Evolutionary conservation across 2,113 vertebrate species (phyloP).

Genomic region (Xenus cinereus): DNA sequence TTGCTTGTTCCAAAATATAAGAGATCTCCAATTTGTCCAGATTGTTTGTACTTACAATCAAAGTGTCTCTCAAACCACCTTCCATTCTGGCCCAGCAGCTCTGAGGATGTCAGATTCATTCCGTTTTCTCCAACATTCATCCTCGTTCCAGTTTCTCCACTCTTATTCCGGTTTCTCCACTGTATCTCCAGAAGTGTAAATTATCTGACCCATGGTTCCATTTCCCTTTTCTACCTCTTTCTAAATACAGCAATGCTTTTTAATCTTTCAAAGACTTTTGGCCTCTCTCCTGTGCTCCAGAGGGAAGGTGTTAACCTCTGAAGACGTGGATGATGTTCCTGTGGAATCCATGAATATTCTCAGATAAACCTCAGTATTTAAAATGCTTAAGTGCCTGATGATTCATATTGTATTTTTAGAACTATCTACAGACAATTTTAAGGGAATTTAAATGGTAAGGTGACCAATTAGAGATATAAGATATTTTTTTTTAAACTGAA

Average conservation of each 20-base stretch:
- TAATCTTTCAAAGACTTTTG: background rate
- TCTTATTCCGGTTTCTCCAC: background rate
- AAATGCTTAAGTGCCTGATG: background rate
- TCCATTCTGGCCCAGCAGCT: background rate
- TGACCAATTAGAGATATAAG: background rate
- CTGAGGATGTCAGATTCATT: background rate
- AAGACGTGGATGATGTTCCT: background rate
- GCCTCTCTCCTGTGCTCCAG: background rate
- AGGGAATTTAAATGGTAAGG: background rate
- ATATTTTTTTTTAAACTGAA: background rate
- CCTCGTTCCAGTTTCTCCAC: background rate
- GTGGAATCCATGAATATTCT: background rate
- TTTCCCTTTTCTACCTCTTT: background rate
- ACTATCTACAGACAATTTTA: background rate
- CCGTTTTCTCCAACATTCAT: background rate
- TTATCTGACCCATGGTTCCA: background rate
- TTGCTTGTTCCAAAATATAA: background rate
- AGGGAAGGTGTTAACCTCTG: background rate
- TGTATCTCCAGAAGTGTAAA: background rate
- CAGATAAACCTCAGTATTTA: background rate
- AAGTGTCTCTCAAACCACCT: background rate
- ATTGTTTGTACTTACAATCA: background rate
- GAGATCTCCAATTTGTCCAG: background rate
- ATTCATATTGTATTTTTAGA: background rate
- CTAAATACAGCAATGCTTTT: background rate